Percentiles rank a stretch among this genome's conserved stretches.
Evolutionary conservation across 2,797 vertebrate species (phyloP).

Genomic region (Dendrocincla fuliginosa): DNA sequence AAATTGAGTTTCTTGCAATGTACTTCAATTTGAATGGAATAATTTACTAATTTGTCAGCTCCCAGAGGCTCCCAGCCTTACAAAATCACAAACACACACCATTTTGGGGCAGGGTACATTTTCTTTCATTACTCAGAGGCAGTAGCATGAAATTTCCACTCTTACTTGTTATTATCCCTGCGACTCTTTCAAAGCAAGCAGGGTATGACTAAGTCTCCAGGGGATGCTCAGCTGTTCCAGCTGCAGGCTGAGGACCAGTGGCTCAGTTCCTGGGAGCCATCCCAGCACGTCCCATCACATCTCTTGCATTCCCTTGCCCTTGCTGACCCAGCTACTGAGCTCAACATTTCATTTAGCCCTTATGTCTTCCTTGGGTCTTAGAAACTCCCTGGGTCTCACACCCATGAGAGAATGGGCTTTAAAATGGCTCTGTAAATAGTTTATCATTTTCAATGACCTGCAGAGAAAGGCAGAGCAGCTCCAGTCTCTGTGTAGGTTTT

Average conservation of each 20-base stretch:
- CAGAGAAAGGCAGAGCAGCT: neutral
- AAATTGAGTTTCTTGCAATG: neutral
- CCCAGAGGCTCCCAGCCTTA: neutral
- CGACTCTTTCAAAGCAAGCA: neutral
- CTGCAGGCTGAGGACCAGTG: neutral
- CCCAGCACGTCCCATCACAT: too few relatives aligned
- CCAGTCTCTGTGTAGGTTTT: neutral
- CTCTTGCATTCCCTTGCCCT: neutral
- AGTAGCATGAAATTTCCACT: neutral
- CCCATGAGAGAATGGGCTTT: neutral
- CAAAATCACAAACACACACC: fast-evolving
- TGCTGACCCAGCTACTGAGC: neutral
- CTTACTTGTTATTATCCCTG: neutral
- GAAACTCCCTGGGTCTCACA: neutral
- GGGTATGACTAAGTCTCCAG: fast-evolving
- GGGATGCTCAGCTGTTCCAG: neutral
- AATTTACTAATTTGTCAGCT: neutral
- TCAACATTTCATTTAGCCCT: neutral
- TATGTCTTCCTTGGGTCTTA: neutral
- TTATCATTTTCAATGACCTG: neutral
- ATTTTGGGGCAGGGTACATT: neutral
- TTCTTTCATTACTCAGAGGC: neutral
- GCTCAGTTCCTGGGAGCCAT: neutral
- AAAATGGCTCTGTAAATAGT: neutral
- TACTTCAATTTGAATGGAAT: neutral